Evolutionary conservation across 2,888 invertebrate genomes (phyloP).

Genomic region (Platynereis dumerilii): DNA sequence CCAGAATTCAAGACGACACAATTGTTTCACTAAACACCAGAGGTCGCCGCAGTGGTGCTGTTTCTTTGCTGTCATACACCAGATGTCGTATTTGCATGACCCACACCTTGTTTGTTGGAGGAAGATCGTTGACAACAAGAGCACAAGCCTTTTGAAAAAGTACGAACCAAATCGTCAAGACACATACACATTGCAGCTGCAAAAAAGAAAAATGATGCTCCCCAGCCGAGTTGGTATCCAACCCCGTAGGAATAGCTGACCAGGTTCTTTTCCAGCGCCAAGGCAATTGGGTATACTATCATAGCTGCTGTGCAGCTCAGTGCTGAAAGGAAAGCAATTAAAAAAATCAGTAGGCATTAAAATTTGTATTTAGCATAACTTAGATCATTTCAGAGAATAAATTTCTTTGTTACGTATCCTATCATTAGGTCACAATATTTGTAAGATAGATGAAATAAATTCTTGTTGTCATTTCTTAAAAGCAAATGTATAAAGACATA

Average conservation of each 20-base stretch:
- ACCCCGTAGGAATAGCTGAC: slow-evolving; percentile 51
- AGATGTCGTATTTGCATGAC: not conserved
- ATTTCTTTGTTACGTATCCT: too few species aligned
- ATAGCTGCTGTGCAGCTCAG: slow-evolving; percentile 56
- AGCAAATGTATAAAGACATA: too few species aligned
- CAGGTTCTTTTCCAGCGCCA: slow-evolving; percentile 47
- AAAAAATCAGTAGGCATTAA: too few species aligned
- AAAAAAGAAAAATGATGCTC: slow-evolving; percentile 56
- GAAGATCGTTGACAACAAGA: slow-evolving; percentile 12
- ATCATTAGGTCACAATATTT: too few species aligned
- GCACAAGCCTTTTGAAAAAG: slow-evolving; percentile 28
- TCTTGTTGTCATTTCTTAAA: too few species aligned
- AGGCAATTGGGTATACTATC: slow-evolving; percentile 57
- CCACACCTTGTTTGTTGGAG: too few species aligned
- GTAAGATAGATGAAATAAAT: too few species aligned
- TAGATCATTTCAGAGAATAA: too few species aligned
- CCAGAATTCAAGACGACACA: too few species aligned
- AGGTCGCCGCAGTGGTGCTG: too few species aligned
- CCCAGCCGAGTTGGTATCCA: slow-evolving; percentile 62
- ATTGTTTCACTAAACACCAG: too few species aligned
- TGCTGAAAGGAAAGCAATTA: slow-evolving; percentile 42
- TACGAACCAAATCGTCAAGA: slow-evolving; percentile 34
- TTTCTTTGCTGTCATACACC: slow-evolving; percentile 16
- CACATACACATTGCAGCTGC: slow-evolving; percentile 36
- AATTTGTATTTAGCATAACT: too few species aligned